Base-by-base conservation (phyloP, 2,113 vertebrate species). In the Malurus melanocephalus region DNA sequence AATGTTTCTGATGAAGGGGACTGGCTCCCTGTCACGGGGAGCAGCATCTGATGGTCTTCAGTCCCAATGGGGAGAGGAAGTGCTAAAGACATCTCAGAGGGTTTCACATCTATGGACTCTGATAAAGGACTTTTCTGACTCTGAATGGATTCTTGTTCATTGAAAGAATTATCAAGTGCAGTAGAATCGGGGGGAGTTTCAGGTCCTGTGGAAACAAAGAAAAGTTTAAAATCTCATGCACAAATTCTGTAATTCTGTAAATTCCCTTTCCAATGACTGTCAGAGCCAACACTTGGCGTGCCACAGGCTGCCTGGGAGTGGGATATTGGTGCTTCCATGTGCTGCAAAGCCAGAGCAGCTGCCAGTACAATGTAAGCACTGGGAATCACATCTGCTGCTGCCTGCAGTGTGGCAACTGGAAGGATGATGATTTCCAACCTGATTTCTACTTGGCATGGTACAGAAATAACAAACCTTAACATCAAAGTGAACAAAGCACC, bases 11-110 rank as follows among this genome's bases (percentile, higher is more conserved):
- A 97, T 2, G 97, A 90, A 51, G 97, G 96, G 82, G 97, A 97
- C 86, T 97, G 97, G 80, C 75, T 94, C 10, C 98, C 98, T 5
- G 96, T 73, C 64, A 98, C 92, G 0, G 98, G 97, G 59, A 98
- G 94, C 52, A 98, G 95, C 96, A 98, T 96, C 87, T 98, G 97
- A 23, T 97, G 97, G 69, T 98, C 97, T 73, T 98, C 98, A 65
- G 96, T 93, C 61, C 96, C 97, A 82, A 98, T 94, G 42, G 98
- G 95, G 88, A 98, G 97, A 88, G 97, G 93, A 38, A 98, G 95
- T 45, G 97, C 95, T 57, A 98, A 90, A 87, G 96, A 96, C 93
- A 98, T 92, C 74, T 98, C 98, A 3, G 97, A 97, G 77, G 97
- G 97, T 69, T 98, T 98, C 93, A 98, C 96, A 40, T 98, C 98